Base-by-base conservation (phyloP, 2,888 invertebrate genomes). In the Acronicta alni region DNA sequence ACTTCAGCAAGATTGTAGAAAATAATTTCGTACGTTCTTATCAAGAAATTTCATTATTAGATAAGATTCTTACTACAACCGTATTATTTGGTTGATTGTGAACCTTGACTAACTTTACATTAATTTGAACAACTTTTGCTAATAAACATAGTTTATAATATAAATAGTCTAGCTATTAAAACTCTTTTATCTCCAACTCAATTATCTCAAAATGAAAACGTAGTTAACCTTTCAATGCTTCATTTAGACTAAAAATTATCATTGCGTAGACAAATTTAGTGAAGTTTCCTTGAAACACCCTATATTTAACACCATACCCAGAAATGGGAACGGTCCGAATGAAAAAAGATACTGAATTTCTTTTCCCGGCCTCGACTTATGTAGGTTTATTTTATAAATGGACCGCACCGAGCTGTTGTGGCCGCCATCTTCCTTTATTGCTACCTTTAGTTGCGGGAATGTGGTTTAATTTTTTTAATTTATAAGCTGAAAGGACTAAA, bases 321-420 rank as follows among this genome's bases (percentile, higher is more conserved):
- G 66, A 62, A 68, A 60, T 59, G 48, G 59, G 45, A 51, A 58
- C 45, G 57, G 52, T 47, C 39, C 15, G 43, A 46, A 43, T 38
- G 54, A 65, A 69, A 62, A 73, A 75, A 73, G 52, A 64, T 63
- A 66, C 56, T 5, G 61, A 54, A 44, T 63, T 68, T 63, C 68
- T 68, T 62, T 62, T 45, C 52, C 30, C 23, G 30, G 57, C 39
- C 46, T 26, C 60, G 62, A 58, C 62, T 69, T 64, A 61, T 57
- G 61, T 57, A 55, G 66, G 73, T 76, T 72, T 72, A 72, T 70
- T 72, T 67, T 75, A 76, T 72, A 62, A 75, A 75, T 76, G 70
- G 70, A 67, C 64, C 72, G 42, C 57, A 53, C 51, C 57, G 44
- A 35, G 43, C 44, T 57, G 52, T 55, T 54, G 49, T 37, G 56